Conservation (phyloP, 2,797 vertebrate species). For the Xenentodon cancila region DNA sequence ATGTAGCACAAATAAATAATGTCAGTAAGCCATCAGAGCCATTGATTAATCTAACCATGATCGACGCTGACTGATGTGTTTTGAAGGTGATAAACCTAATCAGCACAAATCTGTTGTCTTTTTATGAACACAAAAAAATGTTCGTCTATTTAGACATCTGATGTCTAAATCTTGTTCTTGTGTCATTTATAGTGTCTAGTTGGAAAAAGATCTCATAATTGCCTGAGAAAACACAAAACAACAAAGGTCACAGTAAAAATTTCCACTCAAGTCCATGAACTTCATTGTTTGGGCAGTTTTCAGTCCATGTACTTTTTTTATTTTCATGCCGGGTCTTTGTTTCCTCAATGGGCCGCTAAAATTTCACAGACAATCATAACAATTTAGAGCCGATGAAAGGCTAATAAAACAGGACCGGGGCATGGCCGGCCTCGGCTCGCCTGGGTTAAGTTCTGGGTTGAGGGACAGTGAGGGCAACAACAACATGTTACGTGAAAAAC, state of each 20-base stretch:
- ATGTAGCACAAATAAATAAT: no score
- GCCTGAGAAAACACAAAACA: not conserved
- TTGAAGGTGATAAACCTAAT: no score
- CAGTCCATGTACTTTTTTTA: constrained; percentile 36
- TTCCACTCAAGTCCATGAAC: not conserved
- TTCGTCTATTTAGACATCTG: no score
- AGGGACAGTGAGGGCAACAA: constrained; percentile 23
- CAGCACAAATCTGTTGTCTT: no score
- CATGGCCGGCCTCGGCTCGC: not conserved
- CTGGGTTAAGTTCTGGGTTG: constrained; percentile 20
- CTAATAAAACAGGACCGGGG: constrained; percentile 39
- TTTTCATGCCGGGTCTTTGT: constrained; percentile 34
- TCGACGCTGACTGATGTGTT: no score
- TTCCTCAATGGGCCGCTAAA: constrained; percentile 24
- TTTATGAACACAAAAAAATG: no score
- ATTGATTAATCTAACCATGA: no score
- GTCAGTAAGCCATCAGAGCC: no score
- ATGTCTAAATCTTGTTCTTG: no score
- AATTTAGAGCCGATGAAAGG: constrained; percentile 48
- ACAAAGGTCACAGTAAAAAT: not conserved
- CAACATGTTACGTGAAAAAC: constrained; percentile 50
- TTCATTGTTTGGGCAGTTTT: not conserved
- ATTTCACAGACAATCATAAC: constrained; percentile 40
- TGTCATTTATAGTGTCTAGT: no score
- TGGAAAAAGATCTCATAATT: no score